Percentiles rank a stretch among this genome's conserved stretches.
These are phyloP conservation scores for Barbus barbus DNA, from an alignment of 2,113 vertebrate genomes.

Conservation along the genomic window DNA sequence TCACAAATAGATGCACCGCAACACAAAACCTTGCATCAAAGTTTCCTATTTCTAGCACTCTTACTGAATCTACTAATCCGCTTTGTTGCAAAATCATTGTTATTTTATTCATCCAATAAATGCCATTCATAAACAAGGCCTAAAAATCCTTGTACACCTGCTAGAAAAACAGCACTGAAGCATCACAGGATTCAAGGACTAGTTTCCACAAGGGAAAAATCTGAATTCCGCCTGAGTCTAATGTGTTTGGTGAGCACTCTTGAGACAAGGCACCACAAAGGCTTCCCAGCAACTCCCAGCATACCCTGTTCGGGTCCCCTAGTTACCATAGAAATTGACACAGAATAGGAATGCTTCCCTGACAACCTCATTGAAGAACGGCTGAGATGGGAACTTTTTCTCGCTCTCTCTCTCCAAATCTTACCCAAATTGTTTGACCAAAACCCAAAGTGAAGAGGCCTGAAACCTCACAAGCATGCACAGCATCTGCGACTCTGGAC, in stretches of 20 bases:
- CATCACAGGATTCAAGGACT: neutral
- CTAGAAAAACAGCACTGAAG: neutral
- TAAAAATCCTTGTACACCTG: neutral
- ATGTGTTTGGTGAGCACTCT: conserved; percentile 42
- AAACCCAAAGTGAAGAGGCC: conserved; percentile 37
- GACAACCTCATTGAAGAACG: conserved; percentile 60
- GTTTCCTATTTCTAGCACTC: conserved; percentile 42
- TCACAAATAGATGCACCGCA: conserved; percentile 57
- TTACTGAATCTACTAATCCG: neutral
- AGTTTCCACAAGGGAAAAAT: conserved; percentile 7
- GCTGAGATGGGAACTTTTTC: conserved; percentile 48
- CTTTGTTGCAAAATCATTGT: neutral
- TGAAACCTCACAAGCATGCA: conserved; percentile 24
- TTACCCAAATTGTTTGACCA: conserved; percentile 48
- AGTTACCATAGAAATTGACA: conserved; percentile 77
- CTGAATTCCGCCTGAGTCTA: conserved; percentile 18
- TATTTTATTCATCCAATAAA: neutral
- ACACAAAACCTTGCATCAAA: conserved; percentile 58
- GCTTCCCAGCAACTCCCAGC: conserved; percentile 60
- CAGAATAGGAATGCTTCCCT: conserved; percentile 70
- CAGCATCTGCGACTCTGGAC: conserved; percentile 11
- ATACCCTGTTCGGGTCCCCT: conserved; percentile 60
- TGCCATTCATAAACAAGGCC: neutral
- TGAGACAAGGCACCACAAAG: conserved; percentile 29
- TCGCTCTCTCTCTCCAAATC: conserved; percentile 46